Base-by-base conservation (phyloP, 2,888 invertebrate species). In the Caenorhabditis panamensis region DNA sequence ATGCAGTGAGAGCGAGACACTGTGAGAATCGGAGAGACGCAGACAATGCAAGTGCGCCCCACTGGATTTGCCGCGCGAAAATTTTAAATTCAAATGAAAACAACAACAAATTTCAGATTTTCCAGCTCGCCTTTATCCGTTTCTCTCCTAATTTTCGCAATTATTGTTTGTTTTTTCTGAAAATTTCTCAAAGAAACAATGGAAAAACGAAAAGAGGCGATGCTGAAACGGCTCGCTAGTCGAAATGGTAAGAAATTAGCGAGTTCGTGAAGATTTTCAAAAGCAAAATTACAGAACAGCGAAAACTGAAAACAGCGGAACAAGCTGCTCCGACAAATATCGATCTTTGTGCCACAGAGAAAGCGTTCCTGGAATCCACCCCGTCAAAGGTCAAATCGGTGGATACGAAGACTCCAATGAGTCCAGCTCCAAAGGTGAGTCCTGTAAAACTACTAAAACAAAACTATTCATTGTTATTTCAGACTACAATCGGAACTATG, bases 341-440 rank as follows among this genome's bases (percentile, higher is more conserved):
- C 13, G 78, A 78, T 31, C 49, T 78, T 3, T 1, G 31, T 1
- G 71, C 78, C 16, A 78, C 78, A 0, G 78, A 78, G n/a, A 69
- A 66, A 26, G 78, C 66, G 9, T 78, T 78, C 28, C 26, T 71
- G 5, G 26, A 63, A 0, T 49, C 78, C 6, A 66, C 54, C 37
- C 69, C 71, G n/a, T 54, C 78, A 0, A 5, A n/a, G n/a, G n/a
- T n/a, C n/a, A n/a, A n/a, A n/a, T n/a, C 63, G 3, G 20, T 78
- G 13, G 59, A 44, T 36, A 71, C 71, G 54, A 66, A 61, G 31
- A 78, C 78, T 9, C 78, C 78, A 1, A 13, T 71, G 0, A 16
- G 36, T 24, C 51, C 53, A 20, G 26, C 49, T 8, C n/a, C 44
- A 9, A 73, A 59, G 16, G 54, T 47, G 13, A 49, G 49, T 36